Evolutionary conservation across 2,888 invertebrate species (phyloP), one percentile per base, ranked within the genome.

Genomic region (Aphodius sticticus): DNA sequence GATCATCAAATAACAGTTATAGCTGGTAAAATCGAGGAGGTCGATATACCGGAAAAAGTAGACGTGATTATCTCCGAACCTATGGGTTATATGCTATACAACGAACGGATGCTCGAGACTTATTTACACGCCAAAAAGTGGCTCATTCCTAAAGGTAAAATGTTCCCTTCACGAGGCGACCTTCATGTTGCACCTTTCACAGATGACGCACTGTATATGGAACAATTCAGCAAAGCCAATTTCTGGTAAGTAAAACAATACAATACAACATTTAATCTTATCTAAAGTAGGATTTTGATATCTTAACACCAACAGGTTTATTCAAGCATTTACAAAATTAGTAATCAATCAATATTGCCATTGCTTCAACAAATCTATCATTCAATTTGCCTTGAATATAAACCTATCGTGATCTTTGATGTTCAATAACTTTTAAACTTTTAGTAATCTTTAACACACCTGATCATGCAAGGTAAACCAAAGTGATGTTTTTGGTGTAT

Each of bases 71-170:
- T 99, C 84, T 99, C 98, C 1, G 99, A 99, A 90, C 99, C 99
- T 0, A 99, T 99, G 99, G 99, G 99, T n/a, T 99, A 99, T 89
- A 99, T 99, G 99, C 91, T 99, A 79, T 98, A 98, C 89, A 99
- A 99, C 90, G 99, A 99, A 89, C 92, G 99, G 82, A 99, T 99
- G 99, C 91, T 99, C 84, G 99, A 99, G 91, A 98, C 98, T 0
- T 99, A 97, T 91, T 91, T 99, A 81, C 99, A 99, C 91, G 99
- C 99, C 4, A 97, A 99, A 87, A 99, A 99, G 89, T 99, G 99
- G 97, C 91, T 99, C 69, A 95, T 95, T 89, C 96, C 96, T 26
- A 93, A 92, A 80, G 98, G 98, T 78, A 96, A 96, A 90, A 99
- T 99, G 99, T 99, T 96, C 89, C 99, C 99, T 1, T 96, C 97